Evolutionary conservation across 2,797 vertebrate species (phyloP).

Genomic region (Staurois parvus): DNA sequence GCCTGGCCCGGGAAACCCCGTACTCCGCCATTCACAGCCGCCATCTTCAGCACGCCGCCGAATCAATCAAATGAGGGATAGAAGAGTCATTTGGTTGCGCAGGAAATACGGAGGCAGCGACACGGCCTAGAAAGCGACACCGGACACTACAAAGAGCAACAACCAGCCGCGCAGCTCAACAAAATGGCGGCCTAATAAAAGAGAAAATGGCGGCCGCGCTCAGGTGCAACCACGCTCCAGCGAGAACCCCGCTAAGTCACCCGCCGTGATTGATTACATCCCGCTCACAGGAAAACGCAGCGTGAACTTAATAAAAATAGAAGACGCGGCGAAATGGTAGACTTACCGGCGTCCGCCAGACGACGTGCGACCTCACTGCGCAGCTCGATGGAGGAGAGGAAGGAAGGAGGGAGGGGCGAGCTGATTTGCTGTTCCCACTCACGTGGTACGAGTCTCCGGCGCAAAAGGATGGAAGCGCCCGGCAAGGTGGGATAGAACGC

Average conservation of each 20-base stretch:
- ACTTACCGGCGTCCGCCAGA: constrained; percentile 22
- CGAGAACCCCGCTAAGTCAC: no score
- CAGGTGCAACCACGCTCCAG: neutral
- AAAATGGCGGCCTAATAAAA: constrained; percentile 25
- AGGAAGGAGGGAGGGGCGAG: neutral
- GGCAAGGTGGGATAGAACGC: constrained; percentile 7
- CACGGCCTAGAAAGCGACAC: neutral
- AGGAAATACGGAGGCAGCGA: neutral
- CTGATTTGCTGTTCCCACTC: constrained; percentile 38
- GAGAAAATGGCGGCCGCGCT: constrained; percentile 44
- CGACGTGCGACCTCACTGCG: constrained; percentile 45
- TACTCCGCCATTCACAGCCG: neutral
- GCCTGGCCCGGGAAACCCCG: constrained; percentile 16
- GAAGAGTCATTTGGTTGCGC: neutral
- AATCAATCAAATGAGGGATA: no score
- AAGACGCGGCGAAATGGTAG: no score
- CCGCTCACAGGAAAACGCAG: no score
- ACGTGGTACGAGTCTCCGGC: constrained; percentile 36
- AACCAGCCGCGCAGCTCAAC: neutral
- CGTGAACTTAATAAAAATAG: neutral
- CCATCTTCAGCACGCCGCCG: constrained; percentile 19
- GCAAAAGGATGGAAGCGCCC: constrained; percentile 24
- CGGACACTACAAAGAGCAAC: no score
- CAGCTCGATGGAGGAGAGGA: neutral
- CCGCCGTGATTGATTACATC: no score